Conservation (phyloP, 2,797 vertebrate genomes). For the Anguilla megastoma region DNA sequence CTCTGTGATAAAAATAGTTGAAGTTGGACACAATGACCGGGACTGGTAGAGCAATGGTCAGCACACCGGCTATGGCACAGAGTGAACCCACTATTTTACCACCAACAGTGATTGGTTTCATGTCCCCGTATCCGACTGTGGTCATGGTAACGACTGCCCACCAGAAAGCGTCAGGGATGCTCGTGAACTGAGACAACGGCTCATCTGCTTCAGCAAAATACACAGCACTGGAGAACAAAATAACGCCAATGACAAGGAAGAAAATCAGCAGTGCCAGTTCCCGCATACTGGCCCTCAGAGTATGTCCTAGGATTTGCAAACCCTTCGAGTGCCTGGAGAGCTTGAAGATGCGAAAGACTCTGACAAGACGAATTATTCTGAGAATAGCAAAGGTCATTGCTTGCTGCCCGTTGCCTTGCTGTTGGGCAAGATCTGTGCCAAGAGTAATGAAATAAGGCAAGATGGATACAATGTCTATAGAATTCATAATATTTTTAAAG, state of each 20-base stretch:
- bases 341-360: conserved; percentile 98
- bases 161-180: conserved; percentile 99
- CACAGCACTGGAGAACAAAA: conserved; percentile 98
- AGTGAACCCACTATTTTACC: conserved; percentile 98
- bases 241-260: conserved; percentile 97
- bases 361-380: conserved; percentile 94
- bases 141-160: conserved; percentile 99
- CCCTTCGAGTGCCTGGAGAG: conserved; percentile 97
- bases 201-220: conserved; percentile 98
- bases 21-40: conserved; percentile 99
- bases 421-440: conserved; percentile 93
- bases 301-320: conserved; percentile 97
- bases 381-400: conserved; percentile 98
- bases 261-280: conserved; percentile 97
- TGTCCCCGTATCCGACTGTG: conserved; percentile 98
- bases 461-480: conserved; percentile 98
- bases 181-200: conserved; percentile 93
- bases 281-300: conserved; percentile 94
- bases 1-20: conserved; percentile 99
- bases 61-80: conserved; percentile 95
- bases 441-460: conserved; percentile 99
- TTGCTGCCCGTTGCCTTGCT: conserved; percentile 84
- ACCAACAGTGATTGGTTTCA: conserved; percentile 98
- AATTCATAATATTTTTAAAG: conserved; percentile 99
- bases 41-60: conserved; percentile 97